Evolutionary conservation across 2,888 invertebrate genomes (phyloP).

Genomic region (Drosophila colorata): DNA sequence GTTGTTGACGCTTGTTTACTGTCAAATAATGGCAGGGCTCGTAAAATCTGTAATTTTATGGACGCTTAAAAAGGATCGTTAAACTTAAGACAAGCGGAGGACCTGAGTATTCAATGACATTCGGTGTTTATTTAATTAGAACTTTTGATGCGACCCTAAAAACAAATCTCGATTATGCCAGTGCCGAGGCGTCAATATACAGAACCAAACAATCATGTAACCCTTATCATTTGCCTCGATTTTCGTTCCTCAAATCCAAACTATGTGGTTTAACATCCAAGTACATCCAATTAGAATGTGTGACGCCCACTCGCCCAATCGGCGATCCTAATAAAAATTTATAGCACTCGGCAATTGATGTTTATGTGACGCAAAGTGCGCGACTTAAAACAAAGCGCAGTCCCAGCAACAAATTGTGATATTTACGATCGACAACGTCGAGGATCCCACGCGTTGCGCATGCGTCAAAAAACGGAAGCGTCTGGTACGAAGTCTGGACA

Average conservation of each 20-base stretch:
- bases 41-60: constrained; percentile 78
- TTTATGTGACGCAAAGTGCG: constrained; percentile 26
- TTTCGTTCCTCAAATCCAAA: background rate
- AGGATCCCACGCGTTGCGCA: constrained; percentile 73
- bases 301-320: constrained; percentile 19
- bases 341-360: constrained; percentile 69
- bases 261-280: constrained; percentile 10
- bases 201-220: constrained; percentile 1
- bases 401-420: constrained; percentile 69
- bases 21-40: constrained; percentile 75
- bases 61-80: constrained; percentile 71
- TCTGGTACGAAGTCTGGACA: constrained; percentile 1
- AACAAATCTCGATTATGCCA: constrained; percentile 8
- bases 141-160: constrained; percentile 31
- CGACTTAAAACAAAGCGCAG: constrained; percentile 48
- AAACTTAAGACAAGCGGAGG: constrained; percentile 54
- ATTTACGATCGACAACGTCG: constrained; percentile 67
- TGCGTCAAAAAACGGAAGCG: constrained; percentile 69
- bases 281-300: constrained; percentile 32
- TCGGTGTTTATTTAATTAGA: constrained; percentile 66
- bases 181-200: constrained; percentile 11
- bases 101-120: constrained; percentile 17
- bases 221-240: constrained; percentile 15
- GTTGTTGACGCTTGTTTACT: constrained; percentile 64
- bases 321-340: constrained; percentile 73